Conservation (phyloP, 2,797 vertebrate species). For the Cossypha caffra region DNA sequence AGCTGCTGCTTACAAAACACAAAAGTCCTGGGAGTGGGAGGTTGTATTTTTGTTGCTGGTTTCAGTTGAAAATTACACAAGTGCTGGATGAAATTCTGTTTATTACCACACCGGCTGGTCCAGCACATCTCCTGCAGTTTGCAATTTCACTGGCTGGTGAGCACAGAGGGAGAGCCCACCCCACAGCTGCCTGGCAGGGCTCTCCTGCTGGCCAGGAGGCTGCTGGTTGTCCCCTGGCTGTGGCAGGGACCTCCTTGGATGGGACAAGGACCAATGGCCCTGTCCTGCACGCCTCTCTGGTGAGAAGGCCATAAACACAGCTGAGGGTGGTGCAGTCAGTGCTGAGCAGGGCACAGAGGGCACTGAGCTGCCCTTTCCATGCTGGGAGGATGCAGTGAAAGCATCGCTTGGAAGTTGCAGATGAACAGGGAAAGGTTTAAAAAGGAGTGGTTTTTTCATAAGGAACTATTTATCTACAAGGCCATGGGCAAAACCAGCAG, state of each 20-base stretch:
- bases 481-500: neutral
- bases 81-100: neutral
- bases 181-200: fast-evolving
- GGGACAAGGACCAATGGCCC: neutral
- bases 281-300: neutral
- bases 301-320: neutral
- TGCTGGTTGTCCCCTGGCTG: neutral
- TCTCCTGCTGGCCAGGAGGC: fast-evolving
- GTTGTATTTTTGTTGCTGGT: slow-evolving; percentile 27
- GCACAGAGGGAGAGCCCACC: neutral
- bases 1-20: slow-evolving; percentile 31
- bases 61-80: neutral
- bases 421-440: neutral
- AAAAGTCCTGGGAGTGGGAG: slow-evolving; percentile 14
- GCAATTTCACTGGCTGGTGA: neutral
- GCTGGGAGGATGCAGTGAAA: neutral
- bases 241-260: neutral
- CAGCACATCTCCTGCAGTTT: neutral
- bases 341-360: neutral
- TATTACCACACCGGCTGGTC: neutral
- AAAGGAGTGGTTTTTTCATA: neutral
- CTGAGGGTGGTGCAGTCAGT: neutral
- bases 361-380: neutral
- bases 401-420: fast-evolving
- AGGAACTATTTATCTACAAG: neutral